These are phyloP conservation scores for Chymomyza costata DNA, from an alignment of 1,140 invertebrate species.

Conservation along the genomic window DNA sequence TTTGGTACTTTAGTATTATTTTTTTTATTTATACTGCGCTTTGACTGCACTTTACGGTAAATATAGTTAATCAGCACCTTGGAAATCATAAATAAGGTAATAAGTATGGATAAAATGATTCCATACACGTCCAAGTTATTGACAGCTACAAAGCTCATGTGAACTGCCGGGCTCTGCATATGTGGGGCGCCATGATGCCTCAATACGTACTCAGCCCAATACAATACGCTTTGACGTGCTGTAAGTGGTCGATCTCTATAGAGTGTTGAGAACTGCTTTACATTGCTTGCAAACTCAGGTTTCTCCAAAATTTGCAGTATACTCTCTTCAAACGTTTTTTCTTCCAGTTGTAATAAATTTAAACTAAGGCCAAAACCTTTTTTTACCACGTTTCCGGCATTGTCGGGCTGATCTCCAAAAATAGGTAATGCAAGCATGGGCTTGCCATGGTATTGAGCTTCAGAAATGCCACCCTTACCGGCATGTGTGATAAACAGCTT, in stretches of 20 bases:
- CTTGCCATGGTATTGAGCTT: slow-evolving; percentile 81
- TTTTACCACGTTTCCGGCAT: slow-evolving; percentile 74
- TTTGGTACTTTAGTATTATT: no score
- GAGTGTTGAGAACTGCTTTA: slow-evolving; percentile 19
- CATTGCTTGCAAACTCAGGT: slow-evolving; percentile 20
- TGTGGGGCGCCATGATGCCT: slow-evolving; percentile 71
- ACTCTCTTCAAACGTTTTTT: slow-evolving; percentile 40
- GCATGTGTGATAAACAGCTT: slow-evolving; percentile 83
- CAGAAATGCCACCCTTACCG: slow-evolving; percentile 81
- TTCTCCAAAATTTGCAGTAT: slow-evolving; percentile 25
- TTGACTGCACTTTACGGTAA: no score
- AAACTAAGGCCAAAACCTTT: slow-evolving; percentile 74
- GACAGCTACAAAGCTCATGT: slow-evolving; percentile 29
- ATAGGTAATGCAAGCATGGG: slow-evolving; percentile 82
- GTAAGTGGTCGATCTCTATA: slow-evolving; percentile 36
- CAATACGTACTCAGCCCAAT: slow-evolving; percentile 47
- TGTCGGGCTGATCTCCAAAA: slow-evolving; percentile 79
- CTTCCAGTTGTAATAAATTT: slow-evolving; percentile 56
- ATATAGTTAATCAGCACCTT: no score
- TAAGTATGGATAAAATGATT: no score
- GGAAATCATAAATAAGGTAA: no score
- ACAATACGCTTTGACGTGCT: slow-evolving; percentile 21
- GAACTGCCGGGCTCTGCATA: slow-evolving; percentile 52
- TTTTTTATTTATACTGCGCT: no score
- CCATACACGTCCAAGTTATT: no score